Evolutionary conservation across 2,888 invertebrate genomes (phyloP), one percentile per base, ranked within the genome.

Genomic region (Drosophila pseudotakahashii): DNA sequence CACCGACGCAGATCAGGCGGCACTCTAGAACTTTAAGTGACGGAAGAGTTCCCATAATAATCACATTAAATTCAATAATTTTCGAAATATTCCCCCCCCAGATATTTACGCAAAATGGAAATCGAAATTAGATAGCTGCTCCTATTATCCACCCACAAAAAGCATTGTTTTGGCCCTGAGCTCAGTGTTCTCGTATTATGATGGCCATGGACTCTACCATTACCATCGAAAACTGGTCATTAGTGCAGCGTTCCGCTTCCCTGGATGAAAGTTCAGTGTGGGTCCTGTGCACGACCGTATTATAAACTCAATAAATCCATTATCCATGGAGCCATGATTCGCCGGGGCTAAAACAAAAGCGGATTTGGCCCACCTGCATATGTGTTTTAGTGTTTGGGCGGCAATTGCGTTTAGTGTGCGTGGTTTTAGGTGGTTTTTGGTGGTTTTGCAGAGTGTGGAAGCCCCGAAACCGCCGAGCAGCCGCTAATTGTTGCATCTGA

Each of bases 281-380:
- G 14, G 64, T 60, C 57, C 61, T 44, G 54, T 50, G 60, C 30
- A 10, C 75, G 73, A 45, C 57, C 78, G 77, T 81, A 80, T 81
- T 88, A 85, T 88, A 90, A 89, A 89, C 88, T 80, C 80, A 90
- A 90, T 88, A 88, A 85, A 89, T 89, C 87, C 82, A 88, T 88
- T 88, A 91, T 89, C 89, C 85, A 89, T 81, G 80, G 76, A 67
- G 72, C 81, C 85, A 77, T 88, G 83, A 89, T 88, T 90, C 90
- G 80, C 51, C 66, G 83, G 71, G 80, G 84, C 86, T 85, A 81
- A 87, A 83, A 89, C 85, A 85, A 90, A 89, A 91, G 88, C 87
- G 82, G 87, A 90, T 91, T 90, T 81, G 11, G 47, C 53, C 47
- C 50, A 26, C 50, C 55, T 67, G 70, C 55, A 36, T 53, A 62